phyloP scores from a whole-genome alignment of 2,113 vertebrate genomes.

The Poecilia latipinna region DNA sequence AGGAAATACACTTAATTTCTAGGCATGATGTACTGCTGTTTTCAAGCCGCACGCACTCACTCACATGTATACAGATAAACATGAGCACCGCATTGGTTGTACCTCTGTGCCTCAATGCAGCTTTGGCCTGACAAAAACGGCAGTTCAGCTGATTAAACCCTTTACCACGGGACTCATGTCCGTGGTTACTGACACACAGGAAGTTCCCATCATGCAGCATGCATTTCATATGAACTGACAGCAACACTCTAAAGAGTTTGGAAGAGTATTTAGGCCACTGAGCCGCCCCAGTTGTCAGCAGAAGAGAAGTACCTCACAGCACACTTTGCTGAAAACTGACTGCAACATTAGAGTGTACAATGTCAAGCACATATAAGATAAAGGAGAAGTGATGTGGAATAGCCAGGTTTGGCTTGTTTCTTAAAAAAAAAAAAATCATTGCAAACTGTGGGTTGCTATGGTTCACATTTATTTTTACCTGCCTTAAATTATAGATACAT shows the following conservation, averaged over 20 bases:
- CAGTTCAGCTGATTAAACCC: constrained; percentile 42
- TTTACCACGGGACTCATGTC: constrained; percentile 16
- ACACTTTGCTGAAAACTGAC: constrained; percentile 51
- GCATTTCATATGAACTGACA: constrained; percentile 72
- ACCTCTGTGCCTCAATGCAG: constrained; percentile 24
- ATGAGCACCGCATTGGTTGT: constrained; percentile 12
- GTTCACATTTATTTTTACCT: background rate
- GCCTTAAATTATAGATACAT: background rate
- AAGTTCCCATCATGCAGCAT: constrained; percentile 55
- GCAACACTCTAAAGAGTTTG: constrained; percentile 65
- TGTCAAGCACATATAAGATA: constrained; percentile 1
- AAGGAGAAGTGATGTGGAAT: background rate
- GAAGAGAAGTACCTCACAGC: constrained; percentile 34
- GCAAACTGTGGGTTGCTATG: background rate
- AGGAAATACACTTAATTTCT: constrained; percentile 7
- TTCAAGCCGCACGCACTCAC: constrained; percentile 5
- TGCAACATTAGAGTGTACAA: constrained; percentile 31
- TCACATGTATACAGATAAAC: constrained; percentile 26
- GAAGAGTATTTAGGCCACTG: constrained; percentile 71
- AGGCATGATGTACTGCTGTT: constrained; percentile 1
- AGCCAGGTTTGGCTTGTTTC: background rate
- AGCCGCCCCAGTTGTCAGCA: constrained; percentile 51
- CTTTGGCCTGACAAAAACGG: constrained; percentile 19
- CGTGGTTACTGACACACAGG: constrained; percentile 7
- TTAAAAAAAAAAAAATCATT: background rate